Evolutionary conservation across 2,888 invertebrate species (phyloP).

Genomic region (Mystacides longicornis): DNA sequence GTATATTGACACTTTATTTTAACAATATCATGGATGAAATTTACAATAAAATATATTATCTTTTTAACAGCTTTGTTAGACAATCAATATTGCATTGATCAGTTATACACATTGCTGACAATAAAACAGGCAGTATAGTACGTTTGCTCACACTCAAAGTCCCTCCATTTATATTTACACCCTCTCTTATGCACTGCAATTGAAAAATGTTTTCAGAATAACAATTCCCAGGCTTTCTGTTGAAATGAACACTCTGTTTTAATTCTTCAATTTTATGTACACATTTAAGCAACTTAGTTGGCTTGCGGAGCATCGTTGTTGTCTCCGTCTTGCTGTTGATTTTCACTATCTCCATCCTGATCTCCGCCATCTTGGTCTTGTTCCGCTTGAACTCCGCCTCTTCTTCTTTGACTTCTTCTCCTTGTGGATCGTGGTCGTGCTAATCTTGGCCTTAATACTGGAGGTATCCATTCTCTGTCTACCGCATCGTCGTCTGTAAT

Average conservation of each 20-base stretch:
- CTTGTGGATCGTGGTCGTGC: slow-evolving; percentile 28
- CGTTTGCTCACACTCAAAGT: too few species aligned
- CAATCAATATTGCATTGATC: too few species aligned
- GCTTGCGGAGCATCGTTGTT: background rate
- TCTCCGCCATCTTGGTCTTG: background rate
- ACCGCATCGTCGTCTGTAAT: slow-evolving; percentile 28
- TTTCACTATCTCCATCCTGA: background rate
- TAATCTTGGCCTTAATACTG: slow-evolving; percentile 6
- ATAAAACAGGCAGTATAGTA: too few species aligned
- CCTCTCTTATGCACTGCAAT: too few species aligned
- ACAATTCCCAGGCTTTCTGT: background rate
- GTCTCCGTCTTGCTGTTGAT: slow-evolving; percentile 11
- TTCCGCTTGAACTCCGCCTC: background rate
- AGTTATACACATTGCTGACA: too few species aligned
- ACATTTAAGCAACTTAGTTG: background rate
- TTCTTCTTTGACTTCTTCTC: slow-evolving; percentile 25
- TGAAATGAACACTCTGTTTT: background rate
- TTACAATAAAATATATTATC: too few species aligned
- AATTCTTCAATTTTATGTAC: background rate
- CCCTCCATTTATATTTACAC: too few species aligned
- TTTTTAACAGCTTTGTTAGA: too few species aligned
- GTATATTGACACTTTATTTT: too few species aligned
- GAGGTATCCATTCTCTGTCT: slow-evolving; percentile 11
- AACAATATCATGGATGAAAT: too few species aligned
- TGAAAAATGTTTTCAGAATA: background rate